A percentile compares a stretch with the other conserved stretches of the same genome.
Evolutionary conservation across 2,888 invertebrate genomes (phyloP).

Genomic region (Aphelenchoides bicaudatus): DNA sequence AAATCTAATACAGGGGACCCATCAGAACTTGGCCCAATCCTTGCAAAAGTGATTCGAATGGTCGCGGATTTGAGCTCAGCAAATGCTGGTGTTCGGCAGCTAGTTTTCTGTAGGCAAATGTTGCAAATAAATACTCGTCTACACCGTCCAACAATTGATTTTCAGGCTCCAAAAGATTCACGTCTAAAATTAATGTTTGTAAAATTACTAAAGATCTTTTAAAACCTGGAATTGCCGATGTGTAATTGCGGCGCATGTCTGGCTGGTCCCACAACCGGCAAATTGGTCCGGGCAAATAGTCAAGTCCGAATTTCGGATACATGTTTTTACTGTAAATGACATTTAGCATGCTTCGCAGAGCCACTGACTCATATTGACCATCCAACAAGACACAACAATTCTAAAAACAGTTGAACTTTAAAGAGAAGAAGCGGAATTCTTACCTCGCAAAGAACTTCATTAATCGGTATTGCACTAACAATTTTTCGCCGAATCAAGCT

Average conservation of each 20-base stretch:
- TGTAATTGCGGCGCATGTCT: conserved; percentile 19
- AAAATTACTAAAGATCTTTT: conserved; percentile 5
- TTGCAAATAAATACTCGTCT: conserved; percentile 31
- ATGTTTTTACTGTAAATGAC: conserved; percentile 40
- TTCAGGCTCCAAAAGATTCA: conserved; percentile 17
- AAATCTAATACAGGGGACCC: conserved; percentile 7
- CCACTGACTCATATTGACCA: conserved; percentile 35
- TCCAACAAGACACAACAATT: conserved; percentile 41
- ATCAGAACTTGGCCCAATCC: conserved; percentile 31
- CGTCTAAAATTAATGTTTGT: conserved; percentile 16
- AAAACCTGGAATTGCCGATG: conserved; percentile 16
- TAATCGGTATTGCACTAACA: conserved; percentile 28
- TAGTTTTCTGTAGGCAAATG: conserved; percentile 31
- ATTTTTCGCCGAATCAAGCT: neutral
- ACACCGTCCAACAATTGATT: conserved; percentile 29
- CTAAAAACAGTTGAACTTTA: conserved; percentile 18
- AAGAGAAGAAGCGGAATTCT: no score
- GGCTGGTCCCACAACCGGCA: conserved; percentile 33
- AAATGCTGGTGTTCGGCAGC: conserved; percentile 29
- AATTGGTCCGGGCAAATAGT: conserved; percentile 47
- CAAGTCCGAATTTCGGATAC: conserved; percentile 34
- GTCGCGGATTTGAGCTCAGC: conserved; percentile 26
- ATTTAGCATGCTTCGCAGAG: conserved; percentile 36
- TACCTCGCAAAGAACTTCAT: conserved; percentile 33
- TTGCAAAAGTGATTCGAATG: conserved; percentile 24